Evolutionary conservation across 1,140 invertebrate species (phyloP), one percentile per base, ranked within the genome.

Genomic region (Drosophila ercepeae): DNA sequence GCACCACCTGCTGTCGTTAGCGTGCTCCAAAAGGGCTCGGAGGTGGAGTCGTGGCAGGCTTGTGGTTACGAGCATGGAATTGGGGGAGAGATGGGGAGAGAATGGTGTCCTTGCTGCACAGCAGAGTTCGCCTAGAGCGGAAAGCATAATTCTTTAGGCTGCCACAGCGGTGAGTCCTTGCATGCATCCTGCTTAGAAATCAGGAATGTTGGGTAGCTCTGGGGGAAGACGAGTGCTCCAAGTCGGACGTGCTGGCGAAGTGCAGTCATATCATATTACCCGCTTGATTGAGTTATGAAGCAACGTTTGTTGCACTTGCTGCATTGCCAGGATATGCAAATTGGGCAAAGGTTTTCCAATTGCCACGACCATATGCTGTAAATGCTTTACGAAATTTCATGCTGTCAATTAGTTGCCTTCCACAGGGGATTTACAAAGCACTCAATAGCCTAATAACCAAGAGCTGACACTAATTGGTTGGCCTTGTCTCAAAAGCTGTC

Each of bases 1-100:
- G 73, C 73, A 71, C 81, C 81, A 86, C 81, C 81, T 86, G 82
- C 81, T 88, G 76, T 76, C 77, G 81, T 81, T 84, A 74, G 81
- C 81, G 76, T 81, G 81, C 61, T 60, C 63, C 46, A 64, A 61
- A 61, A 64, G 60, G 55, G 45, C 34, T 27, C 25, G 64, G 49
- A 60, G 65, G 61, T 48, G 53, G 46, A 65, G 65, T 8, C 25
- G 63, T 32, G 50, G 29, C 8, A 14, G 41, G 36, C 36, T 18
- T 25, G 50, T 21, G 36, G 36, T 21, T 16, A 19, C 21, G 21
- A 25, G 13, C n/a, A 16, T 39, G 39, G 39, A 42, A 42, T 18
- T n/a, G n/a, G n/a, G n/a, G n/a, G n/a, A n/a, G 14, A 4, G 6
- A 4, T 9, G 16, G 9, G 39, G 39, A 18, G 46, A 45, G 25